phyloP scores from a whole-genome alignment of 2,113 vertebrate genomes.

The Aviceda subcristata region DNA sequence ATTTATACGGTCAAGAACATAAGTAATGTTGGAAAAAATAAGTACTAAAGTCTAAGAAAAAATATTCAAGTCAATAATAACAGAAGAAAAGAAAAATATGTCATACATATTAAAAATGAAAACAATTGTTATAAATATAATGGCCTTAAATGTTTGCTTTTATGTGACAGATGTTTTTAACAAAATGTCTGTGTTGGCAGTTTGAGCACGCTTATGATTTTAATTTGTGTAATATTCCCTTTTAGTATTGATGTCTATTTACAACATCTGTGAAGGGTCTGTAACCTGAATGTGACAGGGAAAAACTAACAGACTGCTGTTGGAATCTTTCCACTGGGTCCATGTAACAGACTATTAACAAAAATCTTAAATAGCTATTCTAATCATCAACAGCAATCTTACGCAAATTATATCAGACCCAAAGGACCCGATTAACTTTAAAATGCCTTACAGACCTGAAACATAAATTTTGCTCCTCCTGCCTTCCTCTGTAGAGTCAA shows the following conservation, averaged over 20 bases:
- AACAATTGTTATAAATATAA: slow-evolving; percentile 64
- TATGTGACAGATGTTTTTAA: slow-evolving; percentile 77
- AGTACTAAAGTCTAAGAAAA: slow-evolving; percentile 41
- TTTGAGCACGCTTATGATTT: slow-evolving; percentile 70
- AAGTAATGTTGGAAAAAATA: slow-evolving; percentile 36
- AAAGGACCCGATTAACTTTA: slow-evolving; percentile 70
- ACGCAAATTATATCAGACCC: slow-evolving; percentile 72
- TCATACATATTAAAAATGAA: slow-evolving; percentile 65
- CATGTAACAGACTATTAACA: slow-evolving; percentile 70
- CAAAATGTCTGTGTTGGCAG: slow-evolving; percentile 69
- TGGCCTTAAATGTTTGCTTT: slow-evolving; percentile 69
- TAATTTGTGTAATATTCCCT: slow-evolving; percentile 71
- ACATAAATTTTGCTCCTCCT: slow-evolving; percentile 56
- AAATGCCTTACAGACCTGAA: slow-evolving; percentile 64
- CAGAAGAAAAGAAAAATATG: slow-evolving; percentile 56
- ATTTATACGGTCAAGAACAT: slow-evolving; percentile 21
- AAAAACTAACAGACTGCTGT: slow-evolving; percentile 69
- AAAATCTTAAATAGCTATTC: slow-evolving; percentile 75
- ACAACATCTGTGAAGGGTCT: slow-evolving; percentile 72
- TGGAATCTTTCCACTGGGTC: slow-evolving; percentile 68
- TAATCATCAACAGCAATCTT: slow-evolving; percentile 75
- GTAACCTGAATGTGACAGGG: slow-evolving; percentile 74
- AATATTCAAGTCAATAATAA: slow-evolving; percentile 51
- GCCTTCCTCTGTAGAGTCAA: not conserved
- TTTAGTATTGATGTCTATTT: slow-evolving; percentile 71